These are phyloP conservation scores for Mus spretus DNA, from an alignment of 2,797 vertebrate species.

Conservation along the genomic window DNA sequence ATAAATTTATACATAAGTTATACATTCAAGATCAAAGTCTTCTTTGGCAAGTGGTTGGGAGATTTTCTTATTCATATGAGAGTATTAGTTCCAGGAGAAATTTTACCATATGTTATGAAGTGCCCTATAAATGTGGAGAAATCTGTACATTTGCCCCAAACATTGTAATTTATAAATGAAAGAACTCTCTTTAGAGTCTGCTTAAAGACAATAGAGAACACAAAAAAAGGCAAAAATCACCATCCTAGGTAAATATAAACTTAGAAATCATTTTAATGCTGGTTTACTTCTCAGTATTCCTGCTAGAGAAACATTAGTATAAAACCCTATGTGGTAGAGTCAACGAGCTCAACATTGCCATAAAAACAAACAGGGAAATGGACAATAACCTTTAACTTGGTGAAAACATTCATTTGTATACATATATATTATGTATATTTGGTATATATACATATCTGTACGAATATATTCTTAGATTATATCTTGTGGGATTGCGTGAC, in stretches of 20 bases:
- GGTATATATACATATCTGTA: background rate
- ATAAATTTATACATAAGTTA: background rate
- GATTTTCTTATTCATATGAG: background rate
- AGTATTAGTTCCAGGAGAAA: background rate
- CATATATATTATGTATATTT: background rate
- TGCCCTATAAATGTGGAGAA: background rate
- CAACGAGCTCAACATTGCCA: background rate
- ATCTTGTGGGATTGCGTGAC: background rate
- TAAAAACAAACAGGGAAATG: background rate
- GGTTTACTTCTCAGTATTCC: background rate
- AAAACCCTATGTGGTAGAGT: background rate
- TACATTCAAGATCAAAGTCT: constrained; percentile 20
- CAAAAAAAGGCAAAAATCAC: background rate
- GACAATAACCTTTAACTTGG: background rate
- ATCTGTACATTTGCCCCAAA: background rate
- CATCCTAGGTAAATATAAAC: constrained; percentile 7
- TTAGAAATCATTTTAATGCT: background rate
- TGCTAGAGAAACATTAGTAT: background rate
- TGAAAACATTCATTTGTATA: background rate
- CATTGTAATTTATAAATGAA: background rate
- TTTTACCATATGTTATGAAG: background rate
- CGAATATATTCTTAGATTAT: background rate
- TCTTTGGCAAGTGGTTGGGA: background rate
- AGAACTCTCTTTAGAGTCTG: background rate
- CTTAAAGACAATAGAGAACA: background rate